These are phyloP conservation scores for Oceanites oceanicus DNA, from an alignment of 2,113 vertebrate genomes.

Conservation along the genomic window DNA sequence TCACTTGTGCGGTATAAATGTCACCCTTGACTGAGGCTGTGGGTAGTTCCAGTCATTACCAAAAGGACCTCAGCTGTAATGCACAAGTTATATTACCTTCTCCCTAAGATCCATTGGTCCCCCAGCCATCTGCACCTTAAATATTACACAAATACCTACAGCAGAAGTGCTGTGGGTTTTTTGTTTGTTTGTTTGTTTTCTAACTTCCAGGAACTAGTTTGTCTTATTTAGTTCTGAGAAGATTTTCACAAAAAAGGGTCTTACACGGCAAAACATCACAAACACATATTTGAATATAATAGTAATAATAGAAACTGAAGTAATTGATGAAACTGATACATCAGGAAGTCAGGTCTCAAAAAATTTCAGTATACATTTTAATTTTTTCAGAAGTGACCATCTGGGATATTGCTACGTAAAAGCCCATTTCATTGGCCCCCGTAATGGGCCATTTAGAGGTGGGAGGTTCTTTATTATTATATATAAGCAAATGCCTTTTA, in stretches of 20 bases:
- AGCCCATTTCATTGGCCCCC: background rate
- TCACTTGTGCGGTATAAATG: background rate
- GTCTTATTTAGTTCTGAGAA: background rate
- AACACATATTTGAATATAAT: background rate
- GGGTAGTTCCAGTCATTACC: background rate
- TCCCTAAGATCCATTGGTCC: background rate
- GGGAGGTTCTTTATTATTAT: background rate
- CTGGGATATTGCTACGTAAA: background rate
- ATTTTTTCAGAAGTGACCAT: background rate
- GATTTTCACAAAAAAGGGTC: background rate
- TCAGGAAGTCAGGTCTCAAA: background rate
- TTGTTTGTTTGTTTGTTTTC: background rate
- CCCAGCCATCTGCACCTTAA: background rate
- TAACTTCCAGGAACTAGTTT: background rate
- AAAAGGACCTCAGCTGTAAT: background rate
- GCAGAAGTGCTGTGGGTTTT: background rate
- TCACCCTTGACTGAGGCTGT: background rate
- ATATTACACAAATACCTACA: background rate
- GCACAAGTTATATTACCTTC: background rate
- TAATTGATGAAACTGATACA: background rate
- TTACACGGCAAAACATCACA: background rate
- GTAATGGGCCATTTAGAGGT: background rate
- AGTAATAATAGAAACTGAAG: background rate
- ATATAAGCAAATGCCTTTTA: background rate
- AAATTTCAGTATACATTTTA: background rate